Evolutionary conservation across 30 jellyfish, hydroid and myxozoan species (phyloP).

Genomic region (Nemopilema nomurai): DNA sequence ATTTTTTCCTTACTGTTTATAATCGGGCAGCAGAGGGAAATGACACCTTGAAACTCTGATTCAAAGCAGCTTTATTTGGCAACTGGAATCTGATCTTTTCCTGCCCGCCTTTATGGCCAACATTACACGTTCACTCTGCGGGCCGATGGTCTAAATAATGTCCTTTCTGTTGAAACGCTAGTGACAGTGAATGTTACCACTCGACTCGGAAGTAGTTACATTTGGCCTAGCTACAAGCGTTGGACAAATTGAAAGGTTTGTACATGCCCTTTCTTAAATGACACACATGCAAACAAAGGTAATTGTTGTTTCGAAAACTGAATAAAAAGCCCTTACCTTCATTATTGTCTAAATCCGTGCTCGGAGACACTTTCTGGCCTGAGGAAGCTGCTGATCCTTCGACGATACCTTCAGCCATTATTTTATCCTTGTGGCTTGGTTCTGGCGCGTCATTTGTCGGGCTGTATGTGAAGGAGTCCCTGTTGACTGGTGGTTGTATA

Average conservation of each 20-base stretch:
- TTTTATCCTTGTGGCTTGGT: constrained; percentile 5
- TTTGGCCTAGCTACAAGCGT: background rate
- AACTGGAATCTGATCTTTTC: background rate
- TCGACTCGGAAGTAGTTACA: background rate
- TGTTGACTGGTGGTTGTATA: constrained; percentile 81
- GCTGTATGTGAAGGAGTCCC: constrained; percentile 61
- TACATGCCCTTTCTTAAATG: background rate
- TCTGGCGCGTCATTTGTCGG: constrained; percentile 51
- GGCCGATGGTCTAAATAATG: background rate
- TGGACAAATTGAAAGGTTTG: background rate
- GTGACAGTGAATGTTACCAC: background rate
- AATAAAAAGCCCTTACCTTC: background rate
- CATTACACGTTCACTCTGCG: background rate
- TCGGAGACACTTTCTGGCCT: background rate
- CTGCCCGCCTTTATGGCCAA: background rate
- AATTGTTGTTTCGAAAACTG: background rate
- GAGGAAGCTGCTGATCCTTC: background rate
- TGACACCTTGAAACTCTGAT: too few relatives aligned
- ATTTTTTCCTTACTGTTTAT: too few relatives aligned
- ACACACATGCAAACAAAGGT: background rate
- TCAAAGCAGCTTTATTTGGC: background rate
- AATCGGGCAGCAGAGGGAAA: too few relatives aligned
- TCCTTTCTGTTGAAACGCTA: background rate
- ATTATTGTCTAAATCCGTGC: background rate
- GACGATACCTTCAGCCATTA: background rate